Percentiles rank a stretch among this genome's conserved stretches.
Conservation (phyloP, 2,797 vertebrate species). For the Ctenopoma kingsleyae region DNA sequence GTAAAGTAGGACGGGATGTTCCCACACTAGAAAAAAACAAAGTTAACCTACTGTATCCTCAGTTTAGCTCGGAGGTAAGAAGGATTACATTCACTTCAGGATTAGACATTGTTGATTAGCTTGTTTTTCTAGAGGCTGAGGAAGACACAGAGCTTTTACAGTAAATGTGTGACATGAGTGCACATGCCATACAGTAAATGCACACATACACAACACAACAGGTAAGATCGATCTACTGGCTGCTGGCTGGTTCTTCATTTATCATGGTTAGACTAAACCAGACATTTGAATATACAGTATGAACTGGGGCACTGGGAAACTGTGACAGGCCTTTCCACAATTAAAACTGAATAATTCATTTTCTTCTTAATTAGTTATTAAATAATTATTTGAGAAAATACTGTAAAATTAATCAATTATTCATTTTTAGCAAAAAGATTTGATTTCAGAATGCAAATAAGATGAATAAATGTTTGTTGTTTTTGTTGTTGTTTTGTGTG, state of each 20-base stretch:
- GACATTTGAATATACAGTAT: background rate
- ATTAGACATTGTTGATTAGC: conserved; percentile 87
- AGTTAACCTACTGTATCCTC: conserved; percentile 79
- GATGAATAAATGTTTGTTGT: background rate
- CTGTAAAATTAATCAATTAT: too few species aligned
- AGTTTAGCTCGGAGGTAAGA: conserved; percentile 87
- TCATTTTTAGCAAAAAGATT: background rate
- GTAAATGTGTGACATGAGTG: conserved; percentile 26
- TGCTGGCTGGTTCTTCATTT: conserved; percentile 3
- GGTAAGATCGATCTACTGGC: conserved; percentile 9
- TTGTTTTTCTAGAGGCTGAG: conserved; percentile 80
- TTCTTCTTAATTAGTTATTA: background rate
- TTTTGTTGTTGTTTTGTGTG: conserved; percentile 50
- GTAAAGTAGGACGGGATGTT: conserved; percentile 90
- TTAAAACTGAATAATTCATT: background rate
- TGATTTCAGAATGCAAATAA: background rate
- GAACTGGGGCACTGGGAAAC: background rate
- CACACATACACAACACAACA: conserved; percentile 24
- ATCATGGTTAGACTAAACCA: background rate
- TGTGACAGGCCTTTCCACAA: background rate
- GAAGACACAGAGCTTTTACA: conserved; percentile 48
- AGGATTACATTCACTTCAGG: conserved; percentile 86
- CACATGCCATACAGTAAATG: conserved; percentile 3
- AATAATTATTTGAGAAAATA: background rate
- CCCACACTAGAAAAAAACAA: conserved; percentile 85